Evolutionary conservation across 2,113 vertebrate species (phyloP), one percentile per base, ranked within the genome.

Genomic region (Saguinus midas): DNA sequence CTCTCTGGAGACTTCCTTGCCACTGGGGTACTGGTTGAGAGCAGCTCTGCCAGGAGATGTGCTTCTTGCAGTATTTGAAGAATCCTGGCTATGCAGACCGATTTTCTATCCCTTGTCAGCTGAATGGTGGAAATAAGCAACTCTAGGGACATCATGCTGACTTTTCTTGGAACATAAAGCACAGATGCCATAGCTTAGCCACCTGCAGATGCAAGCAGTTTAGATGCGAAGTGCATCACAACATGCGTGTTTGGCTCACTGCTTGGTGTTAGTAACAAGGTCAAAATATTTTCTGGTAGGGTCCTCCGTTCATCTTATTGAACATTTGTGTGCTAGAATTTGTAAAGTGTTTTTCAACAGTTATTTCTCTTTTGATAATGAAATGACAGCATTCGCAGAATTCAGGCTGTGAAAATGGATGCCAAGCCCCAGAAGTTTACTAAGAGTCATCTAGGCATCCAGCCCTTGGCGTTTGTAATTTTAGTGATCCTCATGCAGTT

Each of bases 371-470:
- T 87, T 81, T 35, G 57, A 57, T 76, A 27, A 50, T 9, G n/a
- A 75, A 64, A 87, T 23, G 35, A 20, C 23, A 21, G 75, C 43
- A 4, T 52, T 10, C 12, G 35, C 8, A 6, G 81, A 64, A 76
- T 55, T 58, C 25, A 68, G 17, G 35, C 85, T 35, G 13, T 14
- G 21, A 18, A 52, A 50, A 18, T 4, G 21, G 61, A 23, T 13
- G 40, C n/a, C n/a, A 40, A 40, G 37, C 23, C 23, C 35, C 16
- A 17, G 82, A n/a, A 58, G n/a, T 16, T 37, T 78, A 0, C 40
- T 23, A 14, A 21, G 57, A 0, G 0, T 16, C 1, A 1, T 35
- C 27, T 40, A 0, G 0, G 20, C 1, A 1, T 35, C 27, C 0
- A 0, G 32, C 20, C 64, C 72, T 37, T 55, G 85, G 16, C 0